Evolutionary conservation across 2,888 invertebrate genomes (phyloP), one percentile per base, ranked within the genome.

Genomic region (Epinotia ramella): DNA sequence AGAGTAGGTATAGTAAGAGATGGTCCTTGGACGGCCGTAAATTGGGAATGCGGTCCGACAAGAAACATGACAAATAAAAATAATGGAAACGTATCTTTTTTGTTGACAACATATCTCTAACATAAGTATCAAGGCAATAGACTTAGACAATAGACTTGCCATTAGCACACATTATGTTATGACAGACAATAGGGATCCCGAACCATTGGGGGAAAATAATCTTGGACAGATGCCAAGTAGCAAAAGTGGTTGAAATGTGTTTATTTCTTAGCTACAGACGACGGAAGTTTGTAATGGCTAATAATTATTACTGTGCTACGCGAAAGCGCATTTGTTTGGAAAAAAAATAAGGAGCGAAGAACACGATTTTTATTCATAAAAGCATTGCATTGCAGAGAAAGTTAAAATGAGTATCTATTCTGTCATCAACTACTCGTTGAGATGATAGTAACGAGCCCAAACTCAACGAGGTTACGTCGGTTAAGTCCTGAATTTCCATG

Each of bases 191-290:
- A 53, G 12, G 49, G 12, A 53, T 16, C 11, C 65, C 5, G 49
- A 33, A 66, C 28, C n/a, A 33, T 4, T 66, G 33, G 53, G 66
- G 33, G 18, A 66, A 53, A 28, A 28, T 24, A 24, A 33, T 16
- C 53, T 56, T 66, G 66, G 66, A 28, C 33, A 20, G 53, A 6
- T 18, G 53, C 66, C 66, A 66, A 66, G 46, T 24, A 53, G 49
- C 11, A 53, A 53, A 12, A 66, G 33, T 53, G 33, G 53, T 33
- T 66, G 12, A 53, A 28, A 66, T 66, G 66, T 66, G 53, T 53
- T 33, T 66, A 66, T 53, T 66, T 53, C 33, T 12, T 33, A 53
- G n/a, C 66, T 53, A 49, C 65, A 28, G 33, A n/a, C 40, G n/a
- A 44, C 65, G 66, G 53, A 66, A 66, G 53, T 66, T 33, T 18